These are phyloP conservation scores for Chaetops frenatus DNA, from an alignment of 2,113 vertebrate species.

Conservation along the genomic window DNA sequence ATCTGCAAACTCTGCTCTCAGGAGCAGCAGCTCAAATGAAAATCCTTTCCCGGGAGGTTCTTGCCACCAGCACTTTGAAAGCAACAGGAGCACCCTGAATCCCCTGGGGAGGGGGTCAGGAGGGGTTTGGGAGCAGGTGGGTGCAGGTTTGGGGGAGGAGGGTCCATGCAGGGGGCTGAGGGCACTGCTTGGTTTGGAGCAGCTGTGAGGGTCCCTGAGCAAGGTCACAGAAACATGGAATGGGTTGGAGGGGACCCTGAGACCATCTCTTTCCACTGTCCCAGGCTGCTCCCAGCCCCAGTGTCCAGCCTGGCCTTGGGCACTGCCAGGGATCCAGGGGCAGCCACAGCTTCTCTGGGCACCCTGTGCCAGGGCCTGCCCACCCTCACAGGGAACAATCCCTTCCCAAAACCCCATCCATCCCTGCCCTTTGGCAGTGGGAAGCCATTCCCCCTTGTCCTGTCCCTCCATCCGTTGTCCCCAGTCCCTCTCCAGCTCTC, in stretches of 20 bases:
- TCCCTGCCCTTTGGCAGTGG: no score
- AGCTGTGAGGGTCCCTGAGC: not conserved
- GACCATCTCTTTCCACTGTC: rapidly evolving
- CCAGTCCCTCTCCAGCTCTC: not conserved
- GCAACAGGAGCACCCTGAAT: not conserved
- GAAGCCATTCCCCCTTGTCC: not conserved
- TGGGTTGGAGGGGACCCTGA: not conserved
- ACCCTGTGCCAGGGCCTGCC: not conserved
- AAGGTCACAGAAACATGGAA: not conserved
- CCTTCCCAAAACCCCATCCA: rapidly evolving
- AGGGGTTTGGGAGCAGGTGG: not conserved
- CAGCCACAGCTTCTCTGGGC: not conserved
- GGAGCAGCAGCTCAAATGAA: not conserved
- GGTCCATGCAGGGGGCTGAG: not conserved
- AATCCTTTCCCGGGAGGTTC: not conserved
- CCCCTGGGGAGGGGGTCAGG: not conserved
- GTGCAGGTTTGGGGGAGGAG: not conserved
- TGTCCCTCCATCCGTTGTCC: not conserved
- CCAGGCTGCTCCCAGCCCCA: not conserved
- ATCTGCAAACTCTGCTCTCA: not conserved
- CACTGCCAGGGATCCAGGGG: not conserved
- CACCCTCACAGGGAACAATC: not conserved
- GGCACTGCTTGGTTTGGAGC: not conserved
- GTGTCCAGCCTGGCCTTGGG: rapidly evolving
- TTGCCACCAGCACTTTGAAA: rapidly evolving